Base-by-base conservation (phyloP, 2,888 invertebrate species). In the Torymus texanus region DNA sequence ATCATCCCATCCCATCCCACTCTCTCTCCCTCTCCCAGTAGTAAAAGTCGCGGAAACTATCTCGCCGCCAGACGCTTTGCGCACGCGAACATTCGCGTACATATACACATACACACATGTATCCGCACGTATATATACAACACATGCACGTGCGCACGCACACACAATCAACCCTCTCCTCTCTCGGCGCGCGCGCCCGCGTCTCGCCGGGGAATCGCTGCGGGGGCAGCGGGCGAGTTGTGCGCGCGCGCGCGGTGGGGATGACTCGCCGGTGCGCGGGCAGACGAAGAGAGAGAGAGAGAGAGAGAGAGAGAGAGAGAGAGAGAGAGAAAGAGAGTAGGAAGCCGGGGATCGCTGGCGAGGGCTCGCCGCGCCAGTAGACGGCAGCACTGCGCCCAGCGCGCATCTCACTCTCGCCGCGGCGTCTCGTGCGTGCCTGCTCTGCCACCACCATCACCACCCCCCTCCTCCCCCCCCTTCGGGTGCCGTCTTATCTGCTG, bases 351-450 rank as follows among this genome's bases (percentile, higher is more conserved):
- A 53, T 65, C 68, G 76, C 79, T 67, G 83, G 82, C 73, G 59
- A 62, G 65, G 63, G 24, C 78, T 72, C 53, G 78, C 67, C 56
- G 82, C 90, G 82, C 90, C 90, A 90, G 90, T 90, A 90, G 90
- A 87, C 89, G 90, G 90, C 90, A 90, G 90, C 90, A 90, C 90
- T 89, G 89, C 88, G 89, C 86, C 86, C 87, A 86, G 88, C 87
- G 88, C 88, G 88, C 88, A 88, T 88, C 89, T 88, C 87, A 87
- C 67, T 65, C 65, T 55, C 66, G 14, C 24, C 56, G 53, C 70
- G 56, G 18, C 55, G 62, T 14, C 55, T 24, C 24, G 61, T 67
- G n/a, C n/a, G 55, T 29, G 10, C 29, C 16, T 56, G 55, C 24
- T 67, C 16, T 41, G 53, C 58, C 51, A n/a, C 76, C n/a, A 21